Base-by-base conservation (phyloP, 2,888 invertebrate genomes). In the Trimorus sp. region DNA sequence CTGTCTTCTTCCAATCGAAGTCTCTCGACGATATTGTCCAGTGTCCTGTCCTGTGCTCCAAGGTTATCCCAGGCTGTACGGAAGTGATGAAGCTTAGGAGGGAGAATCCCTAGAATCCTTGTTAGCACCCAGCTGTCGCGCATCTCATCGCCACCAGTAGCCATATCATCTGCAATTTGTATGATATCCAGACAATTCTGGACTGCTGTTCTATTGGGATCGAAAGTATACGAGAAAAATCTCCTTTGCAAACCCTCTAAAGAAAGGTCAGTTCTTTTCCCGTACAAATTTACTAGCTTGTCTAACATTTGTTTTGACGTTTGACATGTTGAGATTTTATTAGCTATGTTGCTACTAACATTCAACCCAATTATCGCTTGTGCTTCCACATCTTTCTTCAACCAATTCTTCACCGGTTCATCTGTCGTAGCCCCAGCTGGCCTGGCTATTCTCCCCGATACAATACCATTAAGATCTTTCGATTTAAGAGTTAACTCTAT, bases 341-440 rank as follows among this genome's bases (percentile, higher is more conserved):
- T 71, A 0, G 85, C 84, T 16, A 86, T 83, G 36, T 82, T 63
- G 9, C 84, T 81, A 54, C 77, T 83, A 38, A 85, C 84, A 81
- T 86, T 88, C 9, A 86, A 36, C 0, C 86, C 86, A 65, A 87
- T 85, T 7, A 87, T 65, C 1, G 84, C 84, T 82, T 87, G 84
- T 12, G 87, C 85, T 53, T 87, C 86, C 11, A 87, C 37, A 63
- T 87, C 87, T 54, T 86, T 80, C 36, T 84, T 82, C 12, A 80
- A 36, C 86, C 86, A 87, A 1, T 79, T 51, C 45, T 70, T 63
- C 15, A 84, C 82, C 4, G 62, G 12, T 36, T 15, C 16, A 70
- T 83, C 54, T 38, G 68, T 63, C 12, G 66, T 68, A 15, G 68
- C 68, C 56, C 83, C 84, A 56, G 53, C 56, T 9, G 83, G 85